Evolutionary conservation across 2,888 invertebrate genomes (phyloP).

Genomic region (Idaea dimidiata): DNA sequence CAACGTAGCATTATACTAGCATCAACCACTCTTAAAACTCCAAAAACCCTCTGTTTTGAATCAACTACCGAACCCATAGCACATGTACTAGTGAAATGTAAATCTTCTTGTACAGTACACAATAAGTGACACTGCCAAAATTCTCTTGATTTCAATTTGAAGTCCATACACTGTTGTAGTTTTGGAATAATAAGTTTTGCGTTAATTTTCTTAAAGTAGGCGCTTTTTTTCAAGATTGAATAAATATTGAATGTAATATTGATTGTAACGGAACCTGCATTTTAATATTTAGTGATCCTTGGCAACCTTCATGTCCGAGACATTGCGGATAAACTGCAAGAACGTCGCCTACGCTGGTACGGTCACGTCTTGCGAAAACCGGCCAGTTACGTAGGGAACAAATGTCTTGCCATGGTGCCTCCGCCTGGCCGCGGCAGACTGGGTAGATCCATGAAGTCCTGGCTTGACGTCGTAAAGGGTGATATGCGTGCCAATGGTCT

Average conservation of each 20-base stretch:
- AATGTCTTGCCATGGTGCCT: too few relatives aligned
- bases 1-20: slow-evolving; percentile 82
- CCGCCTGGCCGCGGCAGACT: too few relatives aligned
- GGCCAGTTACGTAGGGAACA: too few relatives aligned
- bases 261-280: too few relatives aligned
- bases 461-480: too few relatives aligned
- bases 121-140: slow-evolving; percentile 28
- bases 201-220: slow-evolving; percentile 52
- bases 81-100: slow-evolving; percentile 29
- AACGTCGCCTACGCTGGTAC: too few relatives aligned
- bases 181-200: slow-evolving; percentile 39
- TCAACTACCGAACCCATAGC: slow-evolving; percentile 31
- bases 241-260: slow-evolving; percentile 53
- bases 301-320: too few relatives aligned
- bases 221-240: slow-evolving; percentile 53
- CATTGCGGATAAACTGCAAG: too few relatives aligned
- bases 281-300: too few relatives aligned
- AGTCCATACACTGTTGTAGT: slow-evolving; percentile 20
- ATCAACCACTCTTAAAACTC: slow-evolving; percentile 82
- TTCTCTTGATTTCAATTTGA: slow-evolving; percentile 2
- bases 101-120: slow-evolving; percentile 15
- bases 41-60: slow-evolving; percentile 56
- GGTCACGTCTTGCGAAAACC: too few relatives aligned
- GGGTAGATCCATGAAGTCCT: too few relatives aligned
- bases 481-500: too few relatives aligned